Evolutionary conservation across 2,888 invertebrate species (phyloP).

Genomic region (Ctenicera cuprea): DNA sequence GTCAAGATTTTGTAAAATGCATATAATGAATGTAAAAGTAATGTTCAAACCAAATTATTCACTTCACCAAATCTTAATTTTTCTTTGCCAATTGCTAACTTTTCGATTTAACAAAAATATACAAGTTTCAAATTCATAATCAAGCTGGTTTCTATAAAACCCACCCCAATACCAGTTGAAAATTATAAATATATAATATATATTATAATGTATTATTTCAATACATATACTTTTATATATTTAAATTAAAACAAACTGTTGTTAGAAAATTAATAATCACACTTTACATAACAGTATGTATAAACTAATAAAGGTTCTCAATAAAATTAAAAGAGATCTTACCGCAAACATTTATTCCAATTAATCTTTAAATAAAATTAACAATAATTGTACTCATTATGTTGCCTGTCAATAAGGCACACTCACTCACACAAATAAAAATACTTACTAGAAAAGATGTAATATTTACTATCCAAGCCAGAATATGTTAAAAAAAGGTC

Average conservation of each 20-base stretch:
- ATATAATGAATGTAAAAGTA: too few relatives aligned
- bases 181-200: background rate
- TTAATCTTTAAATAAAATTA: constrained; percentile 19
- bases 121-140: too few relatives aligned
- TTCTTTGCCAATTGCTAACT: too few relatives aligned
- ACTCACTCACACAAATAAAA: background rate
- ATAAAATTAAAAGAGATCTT: constrained; percentile 18
- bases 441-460: constrained; percentile 21
- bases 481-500: background rate
- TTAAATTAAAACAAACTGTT: background rate
- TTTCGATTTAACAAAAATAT: too few relatives aligned
- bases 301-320: background rate
- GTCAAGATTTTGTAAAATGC: too few relatives aligned
- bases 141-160: background rate
- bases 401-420: background rate
- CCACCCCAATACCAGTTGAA: background rate
- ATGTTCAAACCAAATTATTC: too few relatives aligned
- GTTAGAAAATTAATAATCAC: constrained; percentile 8
- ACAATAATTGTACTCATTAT: constrained; percentile 18
- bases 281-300: constrained; percentile 20
- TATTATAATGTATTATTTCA: background rate
- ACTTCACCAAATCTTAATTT: too few relatives aligned
- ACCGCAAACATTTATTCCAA: constrained; percentile 7
- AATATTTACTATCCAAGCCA: background rate
- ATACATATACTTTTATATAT: constrained; percentile 12